Percentiles rank a stretch among this genome's conserved stretches.
Evolutionary conservation across 2,797 vertebrate species (phyloP).

Genomic region (Centroberyx gerrardi): DNA sequence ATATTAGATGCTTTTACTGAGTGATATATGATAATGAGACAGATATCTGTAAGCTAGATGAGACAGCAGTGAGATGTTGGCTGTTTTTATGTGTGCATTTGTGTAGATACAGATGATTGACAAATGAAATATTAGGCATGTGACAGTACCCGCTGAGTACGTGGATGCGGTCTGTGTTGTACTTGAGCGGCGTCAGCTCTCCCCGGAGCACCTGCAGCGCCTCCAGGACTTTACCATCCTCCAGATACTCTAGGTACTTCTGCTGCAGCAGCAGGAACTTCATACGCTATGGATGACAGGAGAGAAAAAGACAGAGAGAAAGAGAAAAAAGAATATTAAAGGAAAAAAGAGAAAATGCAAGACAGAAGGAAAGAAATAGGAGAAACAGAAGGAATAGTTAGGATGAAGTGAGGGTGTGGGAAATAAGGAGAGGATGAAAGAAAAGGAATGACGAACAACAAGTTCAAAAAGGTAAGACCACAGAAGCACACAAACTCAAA

Average conservation of each 20-base stretch:
- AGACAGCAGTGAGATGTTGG: neutral
- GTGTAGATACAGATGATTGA: neutral
- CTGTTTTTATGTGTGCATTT: conserved; percentile 20
- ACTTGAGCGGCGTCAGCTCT: conserved; percentile 98
- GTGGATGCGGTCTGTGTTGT: conserved; percentile 98
- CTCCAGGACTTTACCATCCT: conserved; percentile 99
- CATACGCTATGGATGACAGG: conserved; percentile 89
- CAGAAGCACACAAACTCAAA: neutral
- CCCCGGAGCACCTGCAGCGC: conserved; percentile 97
- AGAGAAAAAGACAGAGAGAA: conserved; percentile 1
- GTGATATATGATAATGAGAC: conserved; percentile 2
- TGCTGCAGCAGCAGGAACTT: conserved; percentile 99
- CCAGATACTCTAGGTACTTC: conserved; percentile 99
- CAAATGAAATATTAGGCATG: conserved; percentile 4
- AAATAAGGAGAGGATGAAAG: too few relatives aligned
- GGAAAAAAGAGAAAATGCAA: neutral
- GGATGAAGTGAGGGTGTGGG: too few relatives aligned
- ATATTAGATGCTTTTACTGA: neutral
- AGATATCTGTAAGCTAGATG: conserved; percentile 12
- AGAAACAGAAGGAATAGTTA: neutral
- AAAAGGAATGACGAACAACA: neutral
- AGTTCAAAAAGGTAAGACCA: conserved; percentile 7
- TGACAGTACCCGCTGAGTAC: conserved; percentile 95
- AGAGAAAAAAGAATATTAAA: neutral
- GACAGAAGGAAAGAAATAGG: too few relatives aligned